Evolutionary conservation across 2,113 vertebrate genomes (phyloP).

Genomic region (Collichthys lucidus): DNA sequence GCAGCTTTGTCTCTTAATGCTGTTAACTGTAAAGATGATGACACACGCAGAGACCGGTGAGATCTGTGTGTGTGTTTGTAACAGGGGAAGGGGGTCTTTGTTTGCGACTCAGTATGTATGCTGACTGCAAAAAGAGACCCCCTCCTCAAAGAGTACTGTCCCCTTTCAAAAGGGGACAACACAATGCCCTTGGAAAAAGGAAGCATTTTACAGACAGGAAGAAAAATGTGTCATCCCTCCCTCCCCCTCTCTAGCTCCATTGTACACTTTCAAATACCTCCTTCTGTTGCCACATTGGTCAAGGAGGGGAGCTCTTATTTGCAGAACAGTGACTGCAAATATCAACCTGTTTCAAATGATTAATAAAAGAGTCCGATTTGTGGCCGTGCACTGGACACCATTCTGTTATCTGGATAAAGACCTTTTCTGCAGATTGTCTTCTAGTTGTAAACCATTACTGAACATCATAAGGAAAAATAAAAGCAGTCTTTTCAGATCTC

Average conservation of each 20-base stretch:
- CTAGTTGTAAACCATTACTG: conserved; percentile 2
- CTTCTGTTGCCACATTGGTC: conserved; percentile 30
- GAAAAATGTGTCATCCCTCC: conserved; percentile 62
- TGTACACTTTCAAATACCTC: conserved; percentile 53
- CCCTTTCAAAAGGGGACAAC: conserved; percentile 16
- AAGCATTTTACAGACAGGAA: conserved; percentile 65
- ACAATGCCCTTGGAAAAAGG: conserved; percentile 2
- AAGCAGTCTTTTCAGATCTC: conserved; percentile 35
- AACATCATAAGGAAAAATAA: conserved; percentile 19
- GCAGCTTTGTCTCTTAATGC: not conserved
- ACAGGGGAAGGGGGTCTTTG: conserved; percentile 51
- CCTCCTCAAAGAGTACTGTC: conserved; percentile 31
- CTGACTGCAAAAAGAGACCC: conserved; percentile 26
- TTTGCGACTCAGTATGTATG: conserved; percentile 54
- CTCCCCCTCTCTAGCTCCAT: conserved; percentile 23
- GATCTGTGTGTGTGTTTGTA: conserved; percentile 13
- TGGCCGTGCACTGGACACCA: not conserved
- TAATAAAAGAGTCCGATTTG: not conserved
- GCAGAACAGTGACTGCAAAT: conserved; percentile 1
- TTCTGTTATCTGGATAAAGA: not conserved
- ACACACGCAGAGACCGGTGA: conserved; percentile 10
- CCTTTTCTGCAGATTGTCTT: not conserved
- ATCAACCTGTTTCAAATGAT: not conserved
- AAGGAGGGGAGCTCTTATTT: not conserved
- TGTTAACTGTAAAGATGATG: conserved; percentile 24